phyloP scores from a whole-genome alignment of 2,113 vertebrate species.

The Petromus typicus region DNA sequence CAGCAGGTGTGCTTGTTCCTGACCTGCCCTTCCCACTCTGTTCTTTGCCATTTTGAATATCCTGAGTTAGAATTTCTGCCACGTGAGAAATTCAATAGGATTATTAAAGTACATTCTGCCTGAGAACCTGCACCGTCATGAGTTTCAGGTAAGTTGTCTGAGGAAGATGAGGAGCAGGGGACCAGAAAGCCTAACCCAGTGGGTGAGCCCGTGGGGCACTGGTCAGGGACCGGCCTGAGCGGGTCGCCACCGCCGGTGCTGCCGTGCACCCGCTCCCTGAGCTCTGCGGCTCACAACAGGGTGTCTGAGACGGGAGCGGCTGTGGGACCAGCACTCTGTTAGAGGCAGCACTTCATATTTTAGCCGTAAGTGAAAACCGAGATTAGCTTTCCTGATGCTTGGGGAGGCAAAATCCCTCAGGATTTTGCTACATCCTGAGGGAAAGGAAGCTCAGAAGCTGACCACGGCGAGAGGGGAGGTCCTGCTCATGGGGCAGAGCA shows the following conservation, averaged over 20 bases:
- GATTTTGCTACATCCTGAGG: background rate
- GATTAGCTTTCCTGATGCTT: background rate
- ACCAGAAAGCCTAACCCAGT: background rate
- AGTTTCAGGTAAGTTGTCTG: background rate
- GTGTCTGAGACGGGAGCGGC: constrained; percentile 12
- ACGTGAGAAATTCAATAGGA: background rate
- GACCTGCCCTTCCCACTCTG: background rate
- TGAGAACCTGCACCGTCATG: background rate
- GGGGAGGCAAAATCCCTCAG: background rate
- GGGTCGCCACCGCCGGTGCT: background rate
- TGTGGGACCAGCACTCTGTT: background rate
- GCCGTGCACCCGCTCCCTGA: background rate
- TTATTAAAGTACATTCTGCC: background rate
- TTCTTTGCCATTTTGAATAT: background rate
- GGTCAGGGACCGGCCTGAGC: too few species aligned
- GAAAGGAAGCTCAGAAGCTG: background rate
- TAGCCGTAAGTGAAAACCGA: background rate
- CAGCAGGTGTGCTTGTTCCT: constrained; percentile 1
- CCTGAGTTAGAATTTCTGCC: constrained; percentile 7
- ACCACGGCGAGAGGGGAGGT: background rate
- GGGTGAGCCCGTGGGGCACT: too few species aligned
- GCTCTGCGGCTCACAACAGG: background rate
- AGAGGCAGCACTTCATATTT: background rate
- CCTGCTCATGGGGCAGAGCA: background rate
- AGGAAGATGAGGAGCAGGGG: background rate